phyloP scores from a whole-genome alignment of 2,113 vertebrate species.

The Prietella phreatophila region DNA sequence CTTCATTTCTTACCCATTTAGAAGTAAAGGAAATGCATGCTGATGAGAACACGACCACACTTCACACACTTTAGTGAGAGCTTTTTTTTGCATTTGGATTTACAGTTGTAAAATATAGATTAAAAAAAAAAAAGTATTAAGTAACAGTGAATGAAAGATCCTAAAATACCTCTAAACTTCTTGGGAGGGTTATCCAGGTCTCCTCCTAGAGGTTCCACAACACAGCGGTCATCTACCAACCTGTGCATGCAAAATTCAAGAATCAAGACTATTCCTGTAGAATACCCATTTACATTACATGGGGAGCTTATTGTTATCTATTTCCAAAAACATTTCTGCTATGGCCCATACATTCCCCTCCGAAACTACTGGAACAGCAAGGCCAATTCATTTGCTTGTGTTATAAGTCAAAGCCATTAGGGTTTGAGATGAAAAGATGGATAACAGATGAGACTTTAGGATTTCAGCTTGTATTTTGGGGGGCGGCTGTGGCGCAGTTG shows the following conservation, averaged over 20 bases:
- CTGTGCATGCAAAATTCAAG: constrained; percentile 63
- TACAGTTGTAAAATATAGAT: not conserved
- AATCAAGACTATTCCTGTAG: not conserved
- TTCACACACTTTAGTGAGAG: not conserved
- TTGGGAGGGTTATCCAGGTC: constrained; percentile 95
- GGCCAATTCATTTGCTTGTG: no score
- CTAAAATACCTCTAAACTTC: constrained; percentile 87
- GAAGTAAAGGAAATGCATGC: constrained; percentile 23
- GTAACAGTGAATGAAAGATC: constrained; percentile 1
- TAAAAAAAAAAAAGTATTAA: not conserved
- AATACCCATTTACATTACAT: constrained; percentile 17
- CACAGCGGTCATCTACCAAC: constrained; percentile 93
- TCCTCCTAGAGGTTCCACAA: constrained; percentile 89
- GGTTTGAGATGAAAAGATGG: no score
- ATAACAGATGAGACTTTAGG: no score
- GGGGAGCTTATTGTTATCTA: not conserved
- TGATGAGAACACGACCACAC: constrained; percentile 5
- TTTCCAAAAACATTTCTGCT: not conserved
- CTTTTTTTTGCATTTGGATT: not conserved
- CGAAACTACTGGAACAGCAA: no score
- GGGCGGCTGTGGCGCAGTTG: no score
- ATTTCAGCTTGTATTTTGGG: no score
- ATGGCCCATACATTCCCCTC: not conserved
- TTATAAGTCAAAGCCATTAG: no score
- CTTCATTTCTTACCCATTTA: constrained; percentile 15